These are phyloP conservation scores for Sycophila sp. DNA, from an alignment of 1,140 invertebrate genomes.

Conservation along the genomic window DNA sequence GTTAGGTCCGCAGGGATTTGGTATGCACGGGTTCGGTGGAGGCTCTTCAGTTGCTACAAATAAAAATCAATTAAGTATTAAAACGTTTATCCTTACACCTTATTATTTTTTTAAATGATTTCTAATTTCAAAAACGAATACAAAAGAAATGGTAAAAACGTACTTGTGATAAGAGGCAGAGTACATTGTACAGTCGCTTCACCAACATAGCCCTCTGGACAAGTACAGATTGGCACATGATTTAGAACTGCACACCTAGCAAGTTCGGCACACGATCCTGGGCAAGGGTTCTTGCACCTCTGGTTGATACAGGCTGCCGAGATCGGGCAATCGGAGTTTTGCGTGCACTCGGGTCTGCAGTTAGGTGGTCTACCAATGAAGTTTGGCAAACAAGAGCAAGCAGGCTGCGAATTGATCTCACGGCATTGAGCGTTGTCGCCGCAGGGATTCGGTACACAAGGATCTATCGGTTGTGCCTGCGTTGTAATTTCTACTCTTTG, in stretches of 20 bases:
- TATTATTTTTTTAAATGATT: not conserved
- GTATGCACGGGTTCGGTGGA: slow-evolving; percentile 72
- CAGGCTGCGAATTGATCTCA: slow-evolving; percentile 75
- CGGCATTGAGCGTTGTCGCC: slow-evolving; percentile 82
- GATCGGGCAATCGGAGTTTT: slow-evolving; percentile 77
- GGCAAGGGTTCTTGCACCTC: slow-evolving; percentile 83
- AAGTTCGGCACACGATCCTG: slow-evolving; percentile 78
- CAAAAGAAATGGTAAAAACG: slow-evolving; percentile 45
- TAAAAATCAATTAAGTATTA: no score
- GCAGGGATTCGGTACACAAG: slow-evolving; percentile 81
- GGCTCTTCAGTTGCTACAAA: slow-evolving; percentile 61
- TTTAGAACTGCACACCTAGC: slow-evolving; percentile 81
- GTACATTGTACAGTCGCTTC: slow-evolving; percentile 77
- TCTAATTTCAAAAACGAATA: no score
- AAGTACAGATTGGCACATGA: slow-evolving; percentile 79
- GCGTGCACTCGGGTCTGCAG: slow-evolving; percentile 82
- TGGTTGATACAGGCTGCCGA: slow-evolving; percentile 81
- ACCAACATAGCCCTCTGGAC: slow-evolving; percentile 78
- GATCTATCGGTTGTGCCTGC: slow-evolving; percentile 62
- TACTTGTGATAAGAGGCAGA: slow-evolving; percentile 60
- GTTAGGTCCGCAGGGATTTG: slow-evolving; percentile 84
- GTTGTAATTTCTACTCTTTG: slow-evolving; percentile 64
- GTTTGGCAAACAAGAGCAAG: slow-evolving; percentile 79
- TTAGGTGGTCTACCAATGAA: slow-evolving; percentile 82
- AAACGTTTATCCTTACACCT: no score